These are phyloP conservation scores for Melolontha melolontha DNA, from an alignment of 2,888 invertebrate species.

Conservation along the genomic window DNA sequence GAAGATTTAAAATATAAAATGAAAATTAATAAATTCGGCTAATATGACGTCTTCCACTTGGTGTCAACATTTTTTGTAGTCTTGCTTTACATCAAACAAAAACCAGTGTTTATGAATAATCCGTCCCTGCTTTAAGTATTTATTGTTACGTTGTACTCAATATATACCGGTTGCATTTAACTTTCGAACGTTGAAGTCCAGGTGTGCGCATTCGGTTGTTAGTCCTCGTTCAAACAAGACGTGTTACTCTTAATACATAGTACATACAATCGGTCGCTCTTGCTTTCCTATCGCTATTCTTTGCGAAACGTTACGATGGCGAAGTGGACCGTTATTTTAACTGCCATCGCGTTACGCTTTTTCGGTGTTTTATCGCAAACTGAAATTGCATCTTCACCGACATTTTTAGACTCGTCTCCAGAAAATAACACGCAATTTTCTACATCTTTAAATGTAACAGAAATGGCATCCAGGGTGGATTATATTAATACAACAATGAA, in stretches of 20 bases:
- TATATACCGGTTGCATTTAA: constrained; percentile 40
- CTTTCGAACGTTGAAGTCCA: constrained; percentile 38
- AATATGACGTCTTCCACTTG: too few relatives aligned
- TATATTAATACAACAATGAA: background rate
- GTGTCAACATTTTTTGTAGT: too few relatives aligned
- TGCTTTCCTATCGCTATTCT: constrained; percentile 12
- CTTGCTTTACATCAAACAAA: background rate
- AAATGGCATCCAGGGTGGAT: background rate
- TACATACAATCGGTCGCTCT: background rate
- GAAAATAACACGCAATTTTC: constrained; percentile 15
- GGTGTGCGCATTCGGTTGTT: constrained; percentile 40
- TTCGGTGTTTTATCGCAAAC: constrained; percentile 23
- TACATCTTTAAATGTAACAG: background rate
- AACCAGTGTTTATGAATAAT: background rate
- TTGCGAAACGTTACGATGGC: constrained; percentile 34
- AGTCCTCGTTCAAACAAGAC: constrained; percentile 29
- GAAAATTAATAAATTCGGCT: background rate
- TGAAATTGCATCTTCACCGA: background rate
- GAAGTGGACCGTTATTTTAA: constrained; percentile 25
- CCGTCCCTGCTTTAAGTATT: constrained; percentile 2
- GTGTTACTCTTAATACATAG: constrained; percentile 9
- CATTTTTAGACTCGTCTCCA: background rate
- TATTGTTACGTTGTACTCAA: constrained; percentile 27
- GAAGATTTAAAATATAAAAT: background rate
- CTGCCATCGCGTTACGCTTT: constrained; percentile 7